A percentile compares a stretch with the other conserved stretches of the same genome.
Evolutionary conservation across 2,113 vertebrate species (phyloP).

Genomic region (Chionis minor): DNA sequence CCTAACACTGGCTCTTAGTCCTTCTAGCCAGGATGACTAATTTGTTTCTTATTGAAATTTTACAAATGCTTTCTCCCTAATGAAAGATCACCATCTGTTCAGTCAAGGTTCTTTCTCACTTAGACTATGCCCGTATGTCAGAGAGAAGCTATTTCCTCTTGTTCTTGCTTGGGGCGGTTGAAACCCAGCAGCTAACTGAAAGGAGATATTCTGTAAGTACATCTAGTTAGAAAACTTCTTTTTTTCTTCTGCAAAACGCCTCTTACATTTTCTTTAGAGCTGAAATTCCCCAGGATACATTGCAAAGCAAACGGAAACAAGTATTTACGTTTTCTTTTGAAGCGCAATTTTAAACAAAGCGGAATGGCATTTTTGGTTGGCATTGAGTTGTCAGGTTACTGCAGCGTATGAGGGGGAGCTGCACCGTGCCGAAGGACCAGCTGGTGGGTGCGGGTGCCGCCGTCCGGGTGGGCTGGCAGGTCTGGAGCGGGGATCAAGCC

Average conservation of each 20-base stretch:
- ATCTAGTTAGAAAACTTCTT: not conserved
- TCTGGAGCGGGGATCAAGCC: not conserved
- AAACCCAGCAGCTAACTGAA: conserved; percentile 65
- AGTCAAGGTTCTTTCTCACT: conserved; percentile 52
- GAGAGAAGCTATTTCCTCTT: conserved; percentile 3
- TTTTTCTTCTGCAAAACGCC: not conserved
- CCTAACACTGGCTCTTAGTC: not conserved
- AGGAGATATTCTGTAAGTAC: not conserved
- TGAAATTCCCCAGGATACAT: not conserved
- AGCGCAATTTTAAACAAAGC: not conserved
- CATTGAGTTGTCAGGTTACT: not conserved
- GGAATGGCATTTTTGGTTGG: not conserved
- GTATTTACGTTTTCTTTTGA: not conserved
- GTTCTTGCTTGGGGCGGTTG: conserved; percentile 59
- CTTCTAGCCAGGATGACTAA: conserved; percentile 28
- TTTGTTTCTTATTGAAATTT: conserved; percentile 27
- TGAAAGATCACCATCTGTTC: conserved; percentile 65
- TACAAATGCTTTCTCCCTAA: conserved; percentile 47
- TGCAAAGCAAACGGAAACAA: not conserved
- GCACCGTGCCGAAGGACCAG: not conserved
- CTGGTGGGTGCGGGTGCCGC: not conserved
- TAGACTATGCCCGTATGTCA: not conserved
- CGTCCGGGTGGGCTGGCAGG: not conserved
- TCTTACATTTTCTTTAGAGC: not conserved
- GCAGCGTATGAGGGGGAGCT: not conserved